Base-by-base conservation (phyloP, 1,140 invertebrate genomes). In the Drosophila guanche region DNA sequence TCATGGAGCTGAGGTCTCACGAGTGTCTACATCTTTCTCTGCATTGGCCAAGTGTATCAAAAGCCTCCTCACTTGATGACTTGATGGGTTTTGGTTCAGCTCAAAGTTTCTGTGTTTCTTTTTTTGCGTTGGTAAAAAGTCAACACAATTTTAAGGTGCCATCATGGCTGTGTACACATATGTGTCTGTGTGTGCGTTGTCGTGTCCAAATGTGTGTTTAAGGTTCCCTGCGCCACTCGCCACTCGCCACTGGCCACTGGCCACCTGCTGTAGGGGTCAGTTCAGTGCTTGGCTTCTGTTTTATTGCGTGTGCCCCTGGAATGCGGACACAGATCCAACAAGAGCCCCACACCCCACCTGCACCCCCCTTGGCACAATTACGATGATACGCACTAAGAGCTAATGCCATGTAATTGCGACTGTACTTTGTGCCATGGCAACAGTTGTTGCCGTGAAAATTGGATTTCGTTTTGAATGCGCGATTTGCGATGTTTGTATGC, bases 131-230 rank as follows among this genome's bases (percentile, higher is more conserved):
- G 14, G 41, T 42, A 41, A 59, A 67, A 72, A 73, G 79, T 69
- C 73, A 81, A 83, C 74, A 76, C 58, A 61, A 66, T 73, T 50
- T 37, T 61, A 77, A 72, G 59, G 60, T 76, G 60, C 33, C 37
- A 42, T 20, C 43, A 33, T 45, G 16, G 53, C 2, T 33, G 6
- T 41, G 12, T 54, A 23, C 12, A 40, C 14, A 40, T 22, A 22
- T 46, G 22, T 40, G 8, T 14, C 7, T 43, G 20, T 50, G 53
- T 14, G 16, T 48, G 14, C n/a, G 22, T 41, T 20, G 40, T 29
- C 33, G 10, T 67, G 56, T 66, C 45, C 37, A 51, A 22, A 65
- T 53, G 43, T 71, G 56, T 79, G 55, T 59, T 73, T 73, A 58
- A 71, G 55, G 40, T 55, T 53, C 41, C n/a, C 27, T 57, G 57